These are phyloP conservation scores for Agrochola lota DNA, from an alignment of 2,888 invertebrate genomes.

Conservation along the genomic window DNA sequence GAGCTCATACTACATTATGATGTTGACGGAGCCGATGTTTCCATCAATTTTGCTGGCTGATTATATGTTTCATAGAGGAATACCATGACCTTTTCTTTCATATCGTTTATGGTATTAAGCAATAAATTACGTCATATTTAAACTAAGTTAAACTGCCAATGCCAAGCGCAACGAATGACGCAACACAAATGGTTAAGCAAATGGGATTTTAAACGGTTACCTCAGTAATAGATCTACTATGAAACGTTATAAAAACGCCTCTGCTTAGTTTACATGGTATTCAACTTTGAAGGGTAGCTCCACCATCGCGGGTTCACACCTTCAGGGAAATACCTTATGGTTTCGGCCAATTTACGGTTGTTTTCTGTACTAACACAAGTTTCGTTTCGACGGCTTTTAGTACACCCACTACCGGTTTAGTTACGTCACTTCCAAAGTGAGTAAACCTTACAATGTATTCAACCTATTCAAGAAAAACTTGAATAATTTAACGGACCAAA, in stretches of 20 bases:
- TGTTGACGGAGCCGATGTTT: constrained; percentile 17
- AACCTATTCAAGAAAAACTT: not conserved
- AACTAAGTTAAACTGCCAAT: constrained; percentile 14
- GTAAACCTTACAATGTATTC: not conserved
- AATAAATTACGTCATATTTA: constrained; percentile 13
- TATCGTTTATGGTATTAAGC: constrained; percentile 23
- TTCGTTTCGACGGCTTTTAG: constrained; percentile 30
- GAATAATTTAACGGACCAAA: constrained; percentile 39
- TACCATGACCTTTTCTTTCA: not conserved
- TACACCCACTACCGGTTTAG: not conserved
- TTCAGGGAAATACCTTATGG: constrained; percentile 40
- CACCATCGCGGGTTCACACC: not conserved
- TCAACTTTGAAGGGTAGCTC: constrained; percentile 14
- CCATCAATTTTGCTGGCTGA: constrained; percentile 23
- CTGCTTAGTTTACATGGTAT: constrained; percentile 25
- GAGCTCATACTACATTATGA: constrained; percentile 20
- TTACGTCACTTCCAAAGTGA: not conserved
- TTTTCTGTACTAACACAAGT: constrained; percentile 36
- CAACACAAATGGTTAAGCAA: constrained; percentile 22
- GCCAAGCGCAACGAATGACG: constrained; percentile 3
- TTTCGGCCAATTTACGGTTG: constrained; percentile 33
- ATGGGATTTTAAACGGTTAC: constrained; percentile 31
- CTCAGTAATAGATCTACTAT: constrained; percentile 14
- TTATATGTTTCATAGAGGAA: constrained; percentile 5
- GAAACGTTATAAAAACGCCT: constrained; percentile 9